Base-by-base conservation (phyloP, 2,797 vertebrate genomes). In the Propithecus perrieri region DNA sequence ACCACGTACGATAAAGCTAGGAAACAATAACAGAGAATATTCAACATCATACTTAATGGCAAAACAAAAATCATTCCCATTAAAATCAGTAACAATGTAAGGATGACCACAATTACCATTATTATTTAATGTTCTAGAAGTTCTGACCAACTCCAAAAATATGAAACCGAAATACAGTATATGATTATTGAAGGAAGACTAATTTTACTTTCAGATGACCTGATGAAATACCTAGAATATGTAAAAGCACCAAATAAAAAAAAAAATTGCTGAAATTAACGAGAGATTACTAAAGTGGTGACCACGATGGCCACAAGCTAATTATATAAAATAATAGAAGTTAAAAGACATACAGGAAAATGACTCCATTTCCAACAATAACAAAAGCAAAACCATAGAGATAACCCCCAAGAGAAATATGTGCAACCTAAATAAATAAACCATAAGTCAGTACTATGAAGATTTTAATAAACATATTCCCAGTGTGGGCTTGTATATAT, bases 171-270 rank as follows among this genome's bases (percentile, higher is more conserved):
- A 75, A 78, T 53, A 85, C 3, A 57, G 46, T 12, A 2, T 78
- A 38, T 28, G 90, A 43, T 78, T 83, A 69, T 13, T 91, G 50
- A 91, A 94, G 26, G 30, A 85, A 75, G 30, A 46, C 41, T 96
- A 18, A 10, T 80, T 33, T 50, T 85, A 43, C 67, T 89, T 90
- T 95, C n/a, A 35, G 33, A 4, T 78, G 28, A 78, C 48, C 35
- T 28, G 46, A 78, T 48, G 59, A 91, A 95, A 87, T 76, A 57
- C 57, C 86, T 75, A 59, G 59, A 96, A 94, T 92, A 80, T 38
- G 22, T 14, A 35, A 89, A 93, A 74, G 14, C 59, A 76, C 13
- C 53, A 93, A 95, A 91, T 71, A 48, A 91, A 41, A 41, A 96
- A 41, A 96, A 96, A 79, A 22, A 30, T 22, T 71, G 4, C 33